phyloP scores from a whole-genome alignment of 2,888 invertebrate species.

The Apeira syringaria region DNA sequence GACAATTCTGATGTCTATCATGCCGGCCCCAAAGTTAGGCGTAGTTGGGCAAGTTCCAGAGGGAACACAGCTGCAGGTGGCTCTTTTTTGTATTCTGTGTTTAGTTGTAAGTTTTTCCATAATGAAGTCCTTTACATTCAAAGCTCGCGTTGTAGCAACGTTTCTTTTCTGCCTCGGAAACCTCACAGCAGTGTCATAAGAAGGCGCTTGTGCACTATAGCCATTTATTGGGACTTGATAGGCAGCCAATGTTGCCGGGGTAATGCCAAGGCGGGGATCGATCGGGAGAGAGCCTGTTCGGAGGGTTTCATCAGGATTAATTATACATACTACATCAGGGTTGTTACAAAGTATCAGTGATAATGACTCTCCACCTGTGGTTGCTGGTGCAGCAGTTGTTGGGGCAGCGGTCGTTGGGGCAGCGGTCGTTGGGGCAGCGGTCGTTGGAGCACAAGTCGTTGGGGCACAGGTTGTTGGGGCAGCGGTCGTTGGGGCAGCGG shows the following conservation, averaged over 20 bases:
- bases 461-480: conserved; percentile 30
- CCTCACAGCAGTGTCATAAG: conserved; percentile 59
- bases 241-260: conserved; percentile 56
- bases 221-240: conserved; percentile 54
- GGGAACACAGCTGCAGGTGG: conserved; percentile 66
- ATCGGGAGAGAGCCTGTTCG: conserved; percentile 66
- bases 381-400: conserved; percentile 32
- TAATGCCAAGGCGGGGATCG: conserved; percentile 76
- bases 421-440: conserved; percentile 23
- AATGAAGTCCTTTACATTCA: conserved; percentile 34
- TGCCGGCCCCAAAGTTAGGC: conserved; percentile 74
- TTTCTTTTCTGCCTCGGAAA: conserved; percentile 69
- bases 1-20: conserved; percentile 85
- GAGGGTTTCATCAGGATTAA: conserved; percentile 70
- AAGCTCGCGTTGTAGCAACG: conserved; percentile 19
- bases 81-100: conserved; percentile 62
- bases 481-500: conserved; percentile 23
- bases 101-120: conserved; percentile 21
- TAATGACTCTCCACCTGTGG: conserved; percentile 58
- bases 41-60: conserved; percentile 58
- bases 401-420: conserved; percentile 30
- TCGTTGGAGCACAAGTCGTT: conserved; percentile 28
- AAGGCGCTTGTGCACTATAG: conserved; percentile 58
- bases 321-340: conserved; percentile 69
- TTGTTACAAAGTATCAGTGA: conserved; percentile 68